Conservation (phyloP, 2,888 invertebrate genomes). For the Melipona bicolor region DNA sequence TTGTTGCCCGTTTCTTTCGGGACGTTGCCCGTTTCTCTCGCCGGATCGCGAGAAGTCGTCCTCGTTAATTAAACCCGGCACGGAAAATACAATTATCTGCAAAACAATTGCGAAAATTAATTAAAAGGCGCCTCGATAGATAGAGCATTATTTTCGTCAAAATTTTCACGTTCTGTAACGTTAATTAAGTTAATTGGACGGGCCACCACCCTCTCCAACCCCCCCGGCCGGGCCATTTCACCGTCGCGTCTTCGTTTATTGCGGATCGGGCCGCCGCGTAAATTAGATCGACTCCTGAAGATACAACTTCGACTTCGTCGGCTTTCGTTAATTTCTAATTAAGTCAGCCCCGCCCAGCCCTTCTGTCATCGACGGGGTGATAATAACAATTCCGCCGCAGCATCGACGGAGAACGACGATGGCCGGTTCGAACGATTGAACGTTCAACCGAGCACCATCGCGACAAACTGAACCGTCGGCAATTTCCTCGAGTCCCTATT, state of each 20-base stretch:
- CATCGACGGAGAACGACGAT: not conserved
- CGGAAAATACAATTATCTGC: slow-evolving; percentile 50
- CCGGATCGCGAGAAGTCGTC: not conserved
- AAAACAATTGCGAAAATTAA: slow-evolving; percentile 54
- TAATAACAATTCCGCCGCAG: slow-evolving; percentile 6
- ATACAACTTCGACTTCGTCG: slow-evolving; percentile 15
- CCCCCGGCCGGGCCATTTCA: not conserved
- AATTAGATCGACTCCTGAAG: slow-evolving; percentile 44
- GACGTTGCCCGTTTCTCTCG: not conserved
- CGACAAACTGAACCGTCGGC: slow-evolving; percentile 14
- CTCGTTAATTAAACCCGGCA: slow-evolving; percentile 47
- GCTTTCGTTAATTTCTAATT: slow-evolving; percentile 56
- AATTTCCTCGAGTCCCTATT: slow-evolving; percentile 22
- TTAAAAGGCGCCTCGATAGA: slow-evolving; percentile 40
- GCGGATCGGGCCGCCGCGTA: slow-evolving; percentile 16
- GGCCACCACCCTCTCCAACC: not conserved
- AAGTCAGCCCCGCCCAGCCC: slow-evolving; percentile 4
- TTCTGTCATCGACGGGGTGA: slow-evolving; percentile 1
- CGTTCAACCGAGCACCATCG: not conserved
- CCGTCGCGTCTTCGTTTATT: slow-evolving; percentile 36
- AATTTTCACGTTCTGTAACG: slow-evolving; percentile 43
- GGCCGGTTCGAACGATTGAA: not conserved
- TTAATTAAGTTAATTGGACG: slow-evolving; percentile 66
- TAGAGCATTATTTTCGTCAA: slow-evolving; percentile 33
- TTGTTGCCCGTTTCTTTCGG: slow-evolving; percentile 23